Conservation (phyloP, 2,113 vertebrate genomes). For the Coracopsis vasa region DNA sequence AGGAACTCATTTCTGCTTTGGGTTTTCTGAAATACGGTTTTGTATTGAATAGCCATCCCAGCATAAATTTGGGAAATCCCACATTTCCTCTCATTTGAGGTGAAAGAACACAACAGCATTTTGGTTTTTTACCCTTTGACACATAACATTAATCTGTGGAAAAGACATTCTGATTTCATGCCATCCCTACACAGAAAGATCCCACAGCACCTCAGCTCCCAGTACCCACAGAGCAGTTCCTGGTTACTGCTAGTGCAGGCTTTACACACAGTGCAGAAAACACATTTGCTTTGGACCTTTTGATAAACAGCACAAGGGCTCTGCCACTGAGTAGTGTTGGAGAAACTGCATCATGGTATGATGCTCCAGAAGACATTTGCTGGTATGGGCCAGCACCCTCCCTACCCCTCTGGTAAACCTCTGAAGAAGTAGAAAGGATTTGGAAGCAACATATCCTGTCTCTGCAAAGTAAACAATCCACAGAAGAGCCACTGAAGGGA, state of each 20-base stretch:
- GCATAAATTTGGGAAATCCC: background rate
- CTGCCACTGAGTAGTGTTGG: fast-evolving
- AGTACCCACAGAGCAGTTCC: background rate
- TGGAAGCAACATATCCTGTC: background rate
- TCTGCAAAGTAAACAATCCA: slow-evolving; percentile 12
- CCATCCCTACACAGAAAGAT: background rate
- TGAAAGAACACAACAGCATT: fast-evolving
- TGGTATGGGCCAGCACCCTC: background rate
- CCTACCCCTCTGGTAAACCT: background rate
- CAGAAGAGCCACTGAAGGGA: slow-evolving; percentile 13
- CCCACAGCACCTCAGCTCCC: background rate
- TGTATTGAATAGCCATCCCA: background rate
- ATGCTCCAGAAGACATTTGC: background rate
- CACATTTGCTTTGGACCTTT: background rate
- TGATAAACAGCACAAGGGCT: background rate
- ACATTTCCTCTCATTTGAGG: background rate
- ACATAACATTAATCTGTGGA: background rate
- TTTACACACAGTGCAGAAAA: background rate
- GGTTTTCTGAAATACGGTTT: background rate
- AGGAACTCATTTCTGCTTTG: background rate
- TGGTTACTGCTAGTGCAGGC: background rate
- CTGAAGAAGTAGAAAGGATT: background rate
- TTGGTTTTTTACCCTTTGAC: background rate
- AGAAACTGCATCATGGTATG: background rate
- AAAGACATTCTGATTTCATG: background rate